phyloP scores from a whole-genome alignment of 2,113 vertebrate species.

The Microtus richardsoni region DNA sequence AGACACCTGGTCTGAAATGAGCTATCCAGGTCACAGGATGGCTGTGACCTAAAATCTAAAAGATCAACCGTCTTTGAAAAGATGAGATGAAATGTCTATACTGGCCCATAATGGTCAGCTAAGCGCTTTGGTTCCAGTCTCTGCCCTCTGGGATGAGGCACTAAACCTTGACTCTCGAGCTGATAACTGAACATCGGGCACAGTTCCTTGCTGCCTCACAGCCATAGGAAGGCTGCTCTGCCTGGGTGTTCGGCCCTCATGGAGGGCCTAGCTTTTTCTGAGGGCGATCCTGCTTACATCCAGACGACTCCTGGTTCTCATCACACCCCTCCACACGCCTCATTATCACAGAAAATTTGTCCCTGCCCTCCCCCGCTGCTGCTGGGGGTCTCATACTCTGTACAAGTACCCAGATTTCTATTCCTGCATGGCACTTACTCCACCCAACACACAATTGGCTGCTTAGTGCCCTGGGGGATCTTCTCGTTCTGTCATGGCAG shows the following conservation, averaged over 20 bases:
- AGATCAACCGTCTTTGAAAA: neutral
- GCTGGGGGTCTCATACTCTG: neutral
- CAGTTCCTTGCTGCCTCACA: neutral
- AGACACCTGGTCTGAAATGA: slow-evolving; percentile 4
- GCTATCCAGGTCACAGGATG: neutral
- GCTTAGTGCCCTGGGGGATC: neutral
- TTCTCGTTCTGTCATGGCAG: neutral
- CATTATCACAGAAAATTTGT: neutral
- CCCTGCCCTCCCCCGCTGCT: neutral
- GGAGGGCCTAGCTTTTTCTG: neutral
- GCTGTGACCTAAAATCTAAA: neutral
- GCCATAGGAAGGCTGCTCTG: neutral
- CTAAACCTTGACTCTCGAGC: neutral
- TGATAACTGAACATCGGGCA: neutral
- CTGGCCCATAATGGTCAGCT: neutral
- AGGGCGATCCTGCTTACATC: neutral
- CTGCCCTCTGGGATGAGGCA: slow-evolving; percentile 26
- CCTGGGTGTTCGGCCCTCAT: neutral
- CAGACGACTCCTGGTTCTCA: neutral
- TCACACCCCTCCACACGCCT: neutral
- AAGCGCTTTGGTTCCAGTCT: slow-evolving; percentile 31
- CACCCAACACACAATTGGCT: neutral
- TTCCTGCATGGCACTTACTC: too few species aligned
- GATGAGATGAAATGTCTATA: neutral
- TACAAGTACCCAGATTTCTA: neutral